Evolutionary conservation across 2,888 invertebrate species (phyloP).

Genomic region (Seira musarum): DNA sequence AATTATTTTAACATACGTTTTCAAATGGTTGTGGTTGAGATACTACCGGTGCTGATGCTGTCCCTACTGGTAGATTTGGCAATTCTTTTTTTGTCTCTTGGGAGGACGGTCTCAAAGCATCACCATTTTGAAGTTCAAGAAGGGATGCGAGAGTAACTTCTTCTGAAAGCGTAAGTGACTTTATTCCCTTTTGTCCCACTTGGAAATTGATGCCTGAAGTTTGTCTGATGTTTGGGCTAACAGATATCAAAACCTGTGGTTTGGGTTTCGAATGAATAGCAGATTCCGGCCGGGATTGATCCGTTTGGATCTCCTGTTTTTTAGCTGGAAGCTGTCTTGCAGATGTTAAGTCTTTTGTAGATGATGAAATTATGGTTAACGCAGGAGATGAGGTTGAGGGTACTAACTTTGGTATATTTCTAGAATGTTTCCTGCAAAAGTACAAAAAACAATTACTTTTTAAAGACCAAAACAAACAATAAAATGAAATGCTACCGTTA

Average conservation of each 20-base stretch:
- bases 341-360: not conserved
- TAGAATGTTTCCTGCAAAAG: not conserved
- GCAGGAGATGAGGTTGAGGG: not conserved
- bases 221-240: conserved; percentile 17
- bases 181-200: conserved; percentile 30
- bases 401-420: not conserved
- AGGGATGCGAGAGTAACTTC: conserved; percentile 18
- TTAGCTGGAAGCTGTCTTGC: not conserved
- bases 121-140: not conserved
- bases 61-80: not conserved
- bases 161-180: conserved; percentile 41
- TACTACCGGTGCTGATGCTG: not conserved
- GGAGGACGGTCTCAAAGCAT: not conserved
- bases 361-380: not conserved
- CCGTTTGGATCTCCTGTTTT: not conserved
- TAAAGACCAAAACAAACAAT: not conserved
- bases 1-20: no score
- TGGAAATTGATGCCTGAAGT: conserved; percentile 36
- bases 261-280: not conserved
- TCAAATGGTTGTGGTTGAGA: no score
- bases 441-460: not conserved
- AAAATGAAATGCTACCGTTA: not conserved
- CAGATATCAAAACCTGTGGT: conserved; percentile 13
- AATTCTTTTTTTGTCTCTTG: not conserved
- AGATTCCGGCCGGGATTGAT: not conserved